phyloP scores from a whole-genome alignment of 1,140 invertebrate genomes.

The Trachymyrmex septentrionalis region DNA sequence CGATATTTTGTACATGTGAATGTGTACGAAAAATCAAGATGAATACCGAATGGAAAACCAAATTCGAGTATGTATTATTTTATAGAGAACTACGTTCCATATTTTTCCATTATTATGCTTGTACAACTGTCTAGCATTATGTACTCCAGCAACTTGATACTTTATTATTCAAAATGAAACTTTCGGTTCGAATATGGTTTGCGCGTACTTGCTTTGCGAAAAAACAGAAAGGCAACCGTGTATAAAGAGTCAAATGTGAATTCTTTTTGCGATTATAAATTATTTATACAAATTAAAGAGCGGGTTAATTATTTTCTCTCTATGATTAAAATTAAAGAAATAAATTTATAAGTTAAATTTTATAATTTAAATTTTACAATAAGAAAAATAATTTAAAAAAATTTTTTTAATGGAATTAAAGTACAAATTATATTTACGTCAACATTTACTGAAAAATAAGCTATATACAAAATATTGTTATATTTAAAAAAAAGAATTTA shows the following conservation, averaged over 20 bases:
- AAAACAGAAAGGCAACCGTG: neutral
- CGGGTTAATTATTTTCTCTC: slow-evolving; percentile 7
- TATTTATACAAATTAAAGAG: slow-evolving; percentile 26
- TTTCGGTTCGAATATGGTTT: slow-evolving; percentile 32
- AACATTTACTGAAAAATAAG: neutral
- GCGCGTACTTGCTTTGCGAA: neutral
- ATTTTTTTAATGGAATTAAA: neutral
- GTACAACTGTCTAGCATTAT: slow-evolving; percentile 20
- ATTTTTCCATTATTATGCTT: slow-evolving; percentile 28
- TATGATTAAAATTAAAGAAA: neutral
- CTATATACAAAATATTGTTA: neutral
- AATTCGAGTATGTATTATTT: slow-evolving; percentile 10
- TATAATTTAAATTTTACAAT: neutral
- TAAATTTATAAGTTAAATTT: neutral
- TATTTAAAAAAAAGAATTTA: neutral
- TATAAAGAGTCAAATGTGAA: neutral
- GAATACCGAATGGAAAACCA: neutral
- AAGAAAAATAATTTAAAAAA: neutral
- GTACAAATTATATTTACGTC: neutral
- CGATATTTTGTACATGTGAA: neutral
- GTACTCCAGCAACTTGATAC: slow-evolving; percentile 34
- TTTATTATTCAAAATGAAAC: slow-evolving; percentile 60
- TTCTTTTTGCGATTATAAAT: slow-evolving; percentile 12
- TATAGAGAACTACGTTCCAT: neutral
- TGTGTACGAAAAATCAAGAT: neutral